These are phyloP conservation scores for Nemopilema nomurai DNA, from an alignment of 30 jellyfish, hydroid and myxozoan species.

Conservation along the genomic window DNA sequence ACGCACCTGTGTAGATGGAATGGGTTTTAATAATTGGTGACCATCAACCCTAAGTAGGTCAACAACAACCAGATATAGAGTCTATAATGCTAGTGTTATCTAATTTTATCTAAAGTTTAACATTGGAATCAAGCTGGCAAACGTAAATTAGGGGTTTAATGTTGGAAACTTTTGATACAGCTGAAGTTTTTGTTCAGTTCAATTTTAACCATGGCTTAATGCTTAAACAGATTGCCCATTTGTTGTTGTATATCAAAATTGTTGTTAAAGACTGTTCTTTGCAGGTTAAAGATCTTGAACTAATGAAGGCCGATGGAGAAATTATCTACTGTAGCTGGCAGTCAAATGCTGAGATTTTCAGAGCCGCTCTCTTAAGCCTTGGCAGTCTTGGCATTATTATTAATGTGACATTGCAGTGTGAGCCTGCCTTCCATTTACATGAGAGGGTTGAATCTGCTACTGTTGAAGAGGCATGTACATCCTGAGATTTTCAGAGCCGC, in stretches of 20 bases:
- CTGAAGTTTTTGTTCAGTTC: too few relatives aligned
- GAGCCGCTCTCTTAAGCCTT: conserved; percentile 69
- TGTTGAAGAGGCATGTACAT: conserved; percentile 57
- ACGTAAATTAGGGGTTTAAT: too few relatives aligned
- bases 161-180: too few relatives aligned
- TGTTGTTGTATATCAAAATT: background rate
- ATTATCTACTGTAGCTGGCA: conserved; percentile 49
- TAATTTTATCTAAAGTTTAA: too few relatives aligned
- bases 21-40: too few relatives aligned
- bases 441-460: conserved; percentile 53
- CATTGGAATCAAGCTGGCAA: too few relatives aligned
- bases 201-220: too few relatives aligned
- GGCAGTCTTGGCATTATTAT: conserved; percentile 68
- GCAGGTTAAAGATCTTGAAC: conserved; percentile 68
- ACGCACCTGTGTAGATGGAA: too few relatives aligned
- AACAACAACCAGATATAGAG: too few relatives aligned
- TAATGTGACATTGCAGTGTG: conserved; percentile 71
- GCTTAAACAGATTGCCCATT: background rate
- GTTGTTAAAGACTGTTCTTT: background rate
- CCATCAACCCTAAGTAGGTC: too few relatives aligned
- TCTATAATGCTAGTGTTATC: too few relatives aligned
- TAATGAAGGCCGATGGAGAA: conserved; percentile 79
- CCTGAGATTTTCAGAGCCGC: conserved; percentile 77
- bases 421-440: conserved; percentile 58
- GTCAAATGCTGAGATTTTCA: conserved; percentile 65